Base-by-base conservation (phyloP, 2,797 vertebrate species). In the Eurystomus glaucurus region DNA sequence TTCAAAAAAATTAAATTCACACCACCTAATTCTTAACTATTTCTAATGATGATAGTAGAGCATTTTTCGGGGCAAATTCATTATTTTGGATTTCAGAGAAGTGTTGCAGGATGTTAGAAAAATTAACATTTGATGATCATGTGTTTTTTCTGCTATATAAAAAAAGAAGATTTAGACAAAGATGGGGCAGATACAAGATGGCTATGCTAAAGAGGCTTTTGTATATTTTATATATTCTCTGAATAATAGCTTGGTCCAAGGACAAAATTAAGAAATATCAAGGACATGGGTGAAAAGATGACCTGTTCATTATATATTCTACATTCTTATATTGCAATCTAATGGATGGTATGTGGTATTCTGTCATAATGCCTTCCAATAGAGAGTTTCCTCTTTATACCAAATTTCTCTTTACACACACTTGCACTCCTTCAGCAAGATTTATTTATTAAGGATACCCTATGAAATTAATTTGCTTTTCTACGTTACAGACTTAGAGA, bases 401-500 rank as follows among this genome's bases (percentile, higher is more conserved):
- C 5, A 2, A 37, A 12, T 79, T 71, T 61, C 6, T 77, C 10
- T 72, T 88, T 80, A 43, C 11, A 43, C 11, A 43, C 11, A 0
- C 3, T 76, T 72, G 11, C 18, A 33, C 1, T 50, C 22, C 21
- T 4, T 69, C 51, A 68, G 2, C 7, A 80, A 48, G 7, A 2
- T 78, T 79, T 76, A 50, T 58, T 83, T 95, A 51, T 86, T 57
- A 61, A 92, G 17, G 22, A 69, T 68, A 54, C 0, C 0, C 0
- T 23, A 45, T 17, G 17, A 51, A 90, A 85, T 85, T 37, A 91
- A 46, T 70, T 46, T 66, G 4, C 7, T 93, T 94, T 93, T 82
- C 23, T 25, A 33, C 43, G 22, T 88, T 85, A 43, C 5, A 4
- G 28, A 31, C 14, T 66, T 69, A 41, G 54, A 60, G 14, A 74